Evolutionary conservation across 2,888 invertebrate genomes (phyloP), one percentile per base, ranked within the genome.

Genomic region (Emmelina monodactyla): DNA sequence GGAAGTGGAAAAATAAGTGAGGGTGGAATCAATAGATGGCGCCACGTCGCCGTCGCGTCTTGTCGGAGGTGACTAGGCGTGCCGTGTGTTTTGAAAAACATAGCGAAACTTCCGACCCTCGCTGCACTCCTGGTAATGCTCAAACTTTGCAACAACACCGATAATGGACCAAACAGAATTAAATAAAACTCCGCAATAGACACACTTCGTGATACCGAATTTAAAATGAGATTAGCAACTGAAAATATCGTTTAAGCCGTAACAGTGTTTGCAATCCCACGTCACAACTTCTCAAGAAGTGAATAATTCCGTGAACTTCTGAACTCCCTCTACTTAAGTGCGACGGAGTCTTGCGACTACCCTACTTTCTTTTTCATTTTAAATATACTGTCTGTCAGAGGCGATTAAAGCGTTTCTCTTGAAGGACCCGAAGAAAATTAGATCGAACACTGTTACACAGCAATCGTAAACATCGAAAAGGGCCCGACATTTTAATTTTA

Each of bases 401-500:
- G 46, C 50, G 51, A 57, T 55, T 55, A 55, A 58, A 56, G 44
- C 47, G 43, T 53, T 61, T 56, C 55, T 58, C 48, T 44, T 37
- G 28, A 39, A 42, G 42, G 51, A 47, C 51, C 50, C 49, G 57
- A 47, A 53, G 49, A 60, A 63, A 64, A 64, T 69, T 60, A 54
- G 57, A 71, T 70, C 53, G 58, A 60, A 71, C 68, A 62, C 65
- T 55, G 59, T 63, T 62, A 58, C 54, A 57, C 51, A 58, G 58
- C 55, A 51, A 58, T 53, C 54, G 59, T 69, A 67, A 69, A 72
- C 66, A 73, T 68, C 55, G 62, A 59, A 62, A 62, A 58, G 57
- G 59, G 46, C 63, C 62, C 57, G 62, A 68, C 69, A 53, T 70
- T 76, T 76, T 75, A 75, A 78, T 78, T 76, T 76, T 73, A 76